These are phyloP conservation scores for Ptychochromis oligacanthus DNA, from an alignment of 2,113 vertebrate species.

Conservation along the genomic window DNA sequence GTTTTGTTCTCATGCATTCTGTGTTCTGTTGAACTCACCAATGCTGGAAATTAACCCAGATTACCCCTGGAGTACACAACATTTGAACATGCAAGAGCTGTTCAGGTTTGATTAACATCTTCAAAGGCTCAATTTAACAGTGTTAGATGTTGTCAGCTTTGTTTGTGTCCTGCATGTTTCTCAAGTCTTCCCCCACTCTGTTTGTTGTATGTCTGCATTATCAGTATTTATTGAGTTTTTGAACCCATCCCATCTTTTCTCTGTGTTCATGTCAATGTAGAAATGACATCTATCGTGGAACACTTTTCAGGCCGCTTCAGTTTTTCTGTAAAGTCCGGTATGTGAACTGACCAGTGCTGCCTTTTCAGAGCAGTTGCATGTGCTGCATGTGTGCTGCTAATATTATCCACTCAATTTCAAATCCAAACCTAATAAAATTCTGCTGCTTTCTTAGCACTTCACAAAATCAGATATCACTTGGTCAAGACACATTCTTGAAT, in stretches of 20 bases:
- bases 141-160: constrained; percentile 53
- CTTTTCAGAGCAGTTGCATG: constrained; percentile 65
- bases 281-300: constrained; percentile 82
- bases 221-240: constrained; percentile 47
- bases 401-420: constrained; percentile 36
- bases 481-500: constrained; percentile 9
- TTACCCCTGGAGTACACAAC: background rate
- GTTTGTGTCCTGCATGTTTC: constrained; percentile 67
- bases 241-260: constrained; percentile 71
- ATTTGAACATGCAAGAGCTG: constrained; percentile 20
- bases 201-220: constrained; percentile 51
- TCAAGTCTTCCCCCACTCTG: constrained; percentile 28
- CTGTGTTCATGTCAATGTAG: constrained; percentile 79
- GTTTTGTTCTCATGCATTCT: constrained; percentile 27
- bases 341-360: constrained; percentile 75
- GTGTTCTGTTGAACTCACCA: constrained; percentile 13
- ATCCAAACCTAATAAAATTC: constrained; percentile 30
- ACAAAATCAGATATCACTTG: constrained; percentile 21
- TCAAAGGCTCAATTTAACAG: constrained; percentile 34
- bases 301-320: constrained; percentile 81
- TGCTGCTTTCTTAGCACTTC: constrained; percentile 19
- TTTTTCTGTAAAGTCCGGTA: constrained; percentile 85
- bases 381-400: constrained; percentile 70
- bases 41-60: constrained; percentile 32
- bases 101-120: constrained; percentile 60